These are phyloP conservation scores for Anthoscopus minutus DNA, from an alignment of 2,113 vertebrate species.

Conservation along the genomic window DNA sequence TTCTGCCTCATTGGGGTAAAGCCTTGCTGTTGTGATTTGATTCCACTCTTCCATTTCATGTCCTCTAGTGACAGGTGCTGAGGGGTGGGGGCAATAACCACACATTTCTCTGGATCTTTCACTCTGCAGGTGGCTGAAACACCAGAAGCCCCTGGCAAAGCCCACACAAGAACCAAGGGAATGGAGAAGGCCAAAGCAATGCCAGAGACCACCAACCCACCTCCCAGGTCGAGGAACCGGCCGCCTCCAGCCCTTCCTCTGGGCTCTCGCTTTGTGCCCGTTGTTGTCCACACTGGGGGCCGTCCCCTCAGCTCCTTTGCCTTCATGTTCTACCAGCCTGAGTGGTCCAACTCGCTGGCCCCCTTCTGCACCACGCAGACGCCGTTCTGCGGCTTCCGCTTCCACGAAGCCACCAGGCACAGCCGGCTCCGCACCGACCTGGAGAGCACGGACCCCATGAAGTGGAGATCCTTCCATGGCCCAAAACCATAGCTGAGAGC, in stretches of 20 bases:
- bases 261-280: background rate
- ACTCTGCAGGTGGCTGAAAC: background rate
- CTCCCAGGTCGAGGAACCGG: fast-evolving
- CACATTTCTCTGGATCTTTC: background rate
- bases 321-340: constrained; percentile 48
- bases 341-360: constrained; percentile 46
- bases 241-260: background rate
- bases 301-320: background rate
- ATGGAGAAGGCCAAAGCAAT: background rate
- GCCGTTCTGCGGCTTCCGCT: constrained; percentile 60
- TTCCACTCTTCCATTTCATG: too few species aligned
- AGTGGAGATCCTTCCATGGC: constrained; percentile 10
- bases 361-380: constrained; percentile 70
- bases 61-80: too few species aligned
- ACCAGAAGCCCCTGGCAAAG: background rate
- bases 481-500: fast-evolving
- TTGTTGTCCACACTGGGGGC: background rate
- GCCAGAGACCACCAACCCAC: fast-evolving
- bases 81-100: fast-evolving
- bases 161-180: background rate
- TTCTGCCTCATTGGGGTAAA: too few species aligned
- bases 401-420: constrained; percentile 22
- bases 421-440: constrained; percentile 17
- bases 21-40: too few species aligned
- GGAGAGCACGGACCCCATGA: background rate